These are phyloP conservation scores for Halocaridina rubra DNA, from an alignment of 2,888 invertebrate genomes.

Conservation along the genomic window DNA sequence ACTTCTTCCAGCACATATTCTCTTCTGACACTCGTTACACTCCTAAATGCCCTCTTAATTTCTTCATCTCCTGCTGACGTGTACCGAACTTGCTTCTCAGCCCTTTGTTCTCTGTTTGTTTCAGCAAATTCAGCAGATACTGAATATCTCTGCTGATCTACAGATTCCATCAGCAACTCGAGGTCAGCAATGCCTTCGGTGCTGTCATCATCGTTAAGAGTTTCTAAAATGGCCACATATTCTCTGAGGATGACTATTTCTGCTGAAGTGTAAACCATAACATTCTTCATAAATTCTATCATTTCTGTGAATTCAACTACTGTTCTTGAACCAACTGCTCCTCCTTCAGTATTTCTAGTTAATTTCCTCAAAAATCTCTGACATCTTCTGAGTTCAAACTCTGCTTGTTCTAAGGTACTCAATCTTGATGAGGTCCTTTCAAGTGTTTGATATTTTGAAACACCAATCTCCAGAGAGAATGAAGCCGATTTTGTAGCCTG, in stretches of 20 bases:
- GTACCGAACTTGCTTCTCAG: neutral
- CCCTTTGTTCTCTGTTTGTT: neutral
- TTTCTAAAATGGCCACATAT: neutral
- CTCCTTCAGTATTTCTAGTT: neutral
- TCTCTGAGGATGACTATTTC: neutral
- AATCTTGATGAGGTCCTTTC: neutral
- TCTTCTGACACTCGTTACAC: neutral
- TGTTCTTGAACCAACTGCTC: neutral
- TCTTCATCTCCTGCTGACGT: neutral
- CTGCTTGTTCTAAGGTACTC: neutral
- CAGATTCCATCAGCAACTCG: neutral
- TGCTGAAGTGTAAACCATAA: neutral
- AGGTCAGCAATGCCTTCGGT: neutral
- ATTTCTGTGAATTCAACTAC: neutral
- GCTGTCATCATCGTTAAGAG: neutral
- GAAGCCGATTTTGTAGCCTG: neutral
- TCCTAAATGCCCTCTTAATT: neutral
- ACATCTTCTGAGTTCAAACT: neutral
- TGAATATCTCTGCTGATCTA: neutral
- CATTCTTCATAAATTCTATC: neutral
- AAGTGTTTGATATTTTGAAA: neutral
- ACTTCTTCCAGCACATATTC: neutral
- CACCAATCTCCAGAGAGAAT: neutral
- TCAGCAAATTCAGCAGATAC: neutral
- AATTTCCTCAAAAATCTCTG: neutral